These are phyloP conservation scores for Nylanderia fulva DNA, from an alignment of 1,140 invertebrate genomes.

Conservation along the genomic window DNA sequence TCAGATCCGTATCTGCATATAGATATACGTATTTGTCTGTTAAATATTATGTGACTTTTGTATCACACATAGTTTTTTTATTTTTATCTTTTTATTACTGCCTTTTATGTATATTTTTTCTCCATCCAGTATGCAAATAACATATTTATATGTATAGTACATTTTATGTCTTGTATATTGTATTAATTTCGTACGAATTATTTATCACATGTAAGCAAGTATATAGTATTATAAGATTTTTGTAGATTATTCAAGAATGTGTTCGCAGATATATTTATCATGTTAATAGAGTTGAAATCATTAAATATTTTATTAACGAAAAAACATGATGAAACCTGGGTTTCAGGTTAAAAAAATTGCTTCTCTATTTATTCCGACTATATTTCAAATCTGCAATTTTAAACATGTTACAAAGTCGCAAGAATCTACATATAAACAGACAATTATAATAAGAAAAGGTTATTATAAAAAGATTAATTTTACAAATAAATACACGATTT, in stretches of 20 bases:
- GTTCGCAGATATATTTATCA: not conserved
- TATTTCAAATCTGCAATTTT: not conserved
- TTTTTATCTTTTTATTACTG: not conserved
- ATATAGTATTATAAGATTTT: conserved; percentile 4
- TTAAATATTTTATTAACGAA: not conserved
- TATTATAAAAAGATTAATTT: not conserved
- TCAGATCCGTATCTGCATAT: not conserved
- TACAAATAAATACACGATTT: conserved; percentile 25
- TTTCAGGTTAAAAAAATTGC: not conserved
- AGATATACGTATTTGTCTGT: not conserved
- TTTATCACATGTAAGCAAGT: not conserved
- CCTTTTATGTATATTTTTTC: not conserved
- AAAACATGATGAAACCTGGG: not conserved
- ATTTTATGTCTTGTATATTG: conserved; percentile 19
- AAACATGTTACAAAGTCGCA: not conserved
- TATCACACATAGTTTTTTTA: not conserved
- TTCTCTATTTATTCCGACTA: not conserved
- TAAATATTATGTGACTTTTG: conserved; percentile 17
- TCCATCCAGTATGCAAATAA: conserved; percentile 19
- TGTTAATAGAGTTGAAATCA: not conserved
- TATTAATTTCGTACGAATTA: conserved; percentile 32
- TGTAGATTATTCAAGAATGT: not conserved
- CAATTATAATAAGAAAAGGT: not conserved
- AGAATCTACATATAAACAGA: not conserved
- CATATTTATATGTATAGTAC: conserved; percentile 11